Evolutionary conservation across 2,113 vertebrate genomes (phyloP), one percentile per base, ranked within the genome.

Genomic region (Lepus americanus): DNA sequence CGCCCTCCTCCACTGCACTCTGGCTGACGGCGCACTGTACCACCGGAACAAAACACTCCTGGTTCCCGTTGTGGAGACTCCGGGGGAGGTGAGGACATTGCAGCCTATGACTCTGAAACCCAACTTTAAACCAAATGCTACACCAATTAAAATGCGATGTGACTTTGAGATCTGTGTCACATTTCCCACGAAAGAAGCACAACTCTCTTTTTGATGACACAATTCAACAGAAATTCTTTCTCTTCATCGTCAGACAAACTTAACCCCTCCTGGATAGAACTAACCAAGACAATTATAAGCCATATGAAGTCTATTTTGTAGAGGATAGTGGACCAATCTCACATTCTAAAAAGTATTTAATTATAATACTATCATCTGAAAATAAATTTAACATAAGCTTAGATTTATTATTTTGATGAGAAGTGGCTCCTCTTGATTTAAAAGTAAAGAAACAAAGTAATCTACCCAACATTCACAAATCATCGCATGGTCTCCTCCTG

Each of bases 161-260:
- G 33, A n/a, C 22, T 79, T 81, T 89, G 67, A 59, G 93, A 92
- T 89, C 78, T 94, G 83, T 83, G 3, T 36, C 12, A 20, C 33
- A 53, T 55, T 6, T 90, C 70, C 31, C 44, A 90, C 51, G 19
- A 66, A 81, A 94, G 51, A 70, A 59, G 6, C 27, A 66, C 25
- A 72, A 25, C 6, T 44, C 6, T 64, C 11, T n/a, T 88, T 81
- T 70, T n/a, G 67, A 27, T 59, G 72, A 84, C 22, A 51, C 14
- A 85, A 67, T 2, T 44, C 19, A 67, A 84, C 63, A 78, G 12
- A 88, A 61, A 81, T 51, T n/a, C 29, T 23, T 25, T 88, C 67
- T 76, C 31, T 87, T 83, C 3, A 6, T 14, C 13, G 33, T 64
- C 89, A 90, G 70, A 53, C 17, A 69, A 19, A 29, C 66, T 33